Conservation (phyloP, 2,888 invertebrate genomes). For the Heliconius ismenius region DNA sequence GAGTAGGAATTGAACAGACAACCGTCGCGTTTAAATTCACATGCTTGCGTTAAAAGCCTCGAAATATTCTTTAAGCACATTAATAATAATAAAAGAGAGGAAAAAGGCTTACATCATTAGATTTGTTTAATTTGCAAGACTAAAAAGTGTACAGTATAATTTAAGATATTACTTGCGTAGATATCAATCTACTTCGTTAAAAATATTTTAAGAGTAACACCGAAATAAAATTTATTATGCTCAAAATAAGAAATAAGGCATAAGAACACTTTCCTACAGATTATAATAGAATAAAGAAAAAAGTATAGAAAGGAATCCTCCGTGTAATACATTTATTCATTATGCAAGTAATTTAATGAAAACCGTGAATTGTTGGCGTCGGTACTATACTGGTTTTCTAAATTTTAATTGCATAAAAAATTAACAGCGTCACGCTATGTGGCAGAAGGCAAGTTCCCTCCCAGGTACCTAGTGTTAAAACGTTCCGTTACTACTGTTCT, state of each 20-base stretch:
- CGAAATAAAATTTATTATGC: conserved; percentile 69
- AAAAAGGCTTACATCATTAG: too few relatives aligned
- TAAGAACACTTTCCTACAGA: conserved; percentile 59
- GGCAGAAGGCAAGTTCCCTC: too few relatives aligned
- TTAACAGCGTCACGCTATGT: too few relatives aligned
- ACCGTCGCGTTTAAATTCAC: too few relatives aligned
- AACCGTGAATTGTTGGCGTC: conserved; percentile 37
- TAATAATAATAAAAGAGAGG: too few relatives aligned
- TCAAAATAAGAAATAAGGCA: conserved; percentile 61
- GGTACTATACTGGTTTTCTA: too few relatives aligned
- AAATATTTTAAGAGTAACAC: conserved; percentile 44
- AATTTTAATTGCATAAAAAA: too few relatives aligned
- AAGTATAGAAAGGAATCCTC: conserved; percentile 65
- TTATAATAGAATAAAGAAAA: conserved; percentile 64
- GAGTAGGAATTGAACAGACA: too few relatives aligned
- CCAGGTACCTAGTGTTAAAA: too few relatives aligned
- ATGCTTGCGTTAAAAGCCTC: background rate
- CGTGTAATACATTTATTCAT: conserved; percentile 69
- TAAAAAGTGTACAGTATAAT: background rate
- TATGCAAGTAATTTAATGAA: conserved; percentile 72
- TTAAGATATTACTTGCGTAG: background rate
- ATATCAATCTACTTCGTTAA: conserved; percentile 29
- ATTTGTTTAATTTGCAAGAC: background rate
- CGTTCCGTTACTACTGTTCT: too few relatives aligned
- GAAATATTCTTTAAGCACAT: too few relatives aligned